A percentile compares a stretch with the other conserved stretches of the same genome.
Evolutionary conservation across 2,797 vertebrate genomes (phyloP).

Genomic region (Rachycentron canadum): DNA sequence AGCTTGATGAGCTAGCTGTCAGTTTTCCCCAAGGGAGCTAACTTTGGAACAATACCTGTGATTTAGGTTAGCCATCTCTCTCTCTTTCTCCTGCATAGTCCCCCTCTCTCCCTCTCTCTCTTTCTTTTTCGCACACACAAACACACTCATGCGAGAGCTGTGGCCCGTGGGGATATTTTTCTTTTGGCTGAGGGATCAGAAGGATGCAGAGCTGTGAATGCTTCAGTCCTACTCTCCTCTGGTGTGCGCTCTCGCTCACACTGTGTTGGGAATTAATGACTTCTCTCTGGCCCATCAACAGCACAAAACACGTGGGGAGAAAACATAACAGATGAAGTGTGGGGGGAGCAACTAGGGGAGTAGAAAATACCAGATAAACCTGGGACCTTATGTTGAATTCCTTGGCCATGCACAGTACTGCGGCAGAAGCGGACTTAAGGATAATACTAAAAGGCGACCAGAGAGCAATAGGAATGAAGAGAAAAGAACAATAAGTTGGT

Average conservation of each 20-base stretch:
- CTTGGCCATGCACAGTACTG: slow-evolving; percentile 46
- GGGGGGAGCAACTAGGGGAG: slow-evolving; percentile 26
- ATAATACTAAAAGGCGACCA: slow-evolving; percentile 65
- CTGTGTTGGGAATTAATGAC: slow-evolving; percentile 80
- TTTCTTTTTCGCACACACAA: slow-evolving; percentile 5
- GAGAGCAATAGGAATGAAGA: slow-evolving; percentile 70
- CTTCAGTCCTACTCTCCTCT: slow-evolving; percentile 74
- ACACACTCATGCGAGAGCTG: slow-evolving; percentile 44
- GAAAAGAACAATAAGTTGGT: slow-evolving; percentile 74
- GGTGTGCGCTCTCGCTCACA: slow-evolving; percentile 68
- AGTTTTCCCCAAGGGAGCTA: slow-evolving; percentile 58
- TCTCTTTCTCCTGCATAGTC: slow-evolving; percentile 8
- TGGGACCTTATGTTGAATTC: slow-evolving; percentile 58
- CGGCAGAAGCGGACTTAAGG: slow-evolving; percentile 46
- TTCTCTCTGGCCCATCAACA: slow-evolving; percentile 78
- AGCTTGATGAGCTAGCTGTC: slow-evolving; percentile 64
- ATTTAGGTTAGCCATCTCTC: slow-evolving; percentile 63
- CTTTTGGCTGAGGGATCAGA: slow-evolving; percentile 81
- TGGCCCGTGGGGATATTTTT: slow-evolving; percentile 77
- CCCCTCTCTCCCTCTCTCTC: slow-evolving; percentile 12
- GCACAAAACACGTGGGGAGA: slow-evolving; percentile 63
- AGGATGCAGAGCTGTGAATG: slow-evolving; percentile 75
- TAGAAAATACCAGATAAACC: slow-evolving; percentile 70
- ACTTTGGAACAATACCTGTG: slow-evolving; percentile 71
- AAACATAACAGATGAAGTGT: slow-evolving; percentile 62